Evolutionary conservation across 2,113 vertebrate species (phyloP).

Genomic region (Vombatus ursinus): DNA sequence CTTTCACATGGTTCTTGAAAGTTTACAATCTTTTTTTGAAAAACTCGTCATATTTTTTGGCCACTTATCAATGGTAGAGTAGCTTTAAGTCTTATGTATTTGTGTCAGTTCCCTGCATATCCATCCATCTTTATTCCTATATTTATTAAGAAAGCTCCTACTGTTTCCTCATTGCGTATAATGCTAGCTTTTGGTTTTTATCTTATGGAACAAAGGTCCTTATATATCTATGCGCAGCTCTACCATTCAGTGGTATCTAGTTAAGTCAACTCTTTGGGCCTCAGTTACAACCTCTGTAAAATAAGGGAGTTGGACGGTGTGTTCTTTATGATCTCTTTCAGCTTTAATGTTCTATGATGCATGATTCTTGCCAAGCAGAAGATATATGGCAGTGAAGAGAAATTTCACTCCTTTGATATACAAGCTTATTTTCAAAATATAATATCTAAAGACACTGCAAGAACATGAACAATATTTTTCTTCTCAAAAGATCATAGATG

Average conservation of each 20-base stretch:
- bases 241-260: not conserved
- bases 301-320: not conserved
- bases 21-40: not conserved
- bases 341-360: not conserved
- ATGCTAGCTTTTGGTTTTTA: not conserved
- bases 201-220: not conserved
- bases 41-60: not conserved
- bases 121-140: not conserved
- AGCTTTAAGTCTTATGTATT: not conserved
- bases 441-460: not conserved
- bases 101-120: not conserved
- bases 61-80: not conserved
- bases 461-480: not conserved
- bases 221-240: not conserved
- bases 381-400: not conserved
- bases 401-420: not conserved
- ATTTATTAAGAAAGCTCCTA: not conserved
- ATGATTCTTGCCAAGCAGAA: not conserved
- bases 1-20: not conserved
- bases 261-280: not conserved
- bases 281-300: not conserved
- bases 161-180: not conserved
- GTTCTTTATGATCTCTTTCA: not conserved
- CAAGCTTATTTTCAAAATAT: not conserved
- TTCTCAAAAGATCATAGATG: not conserved